Percentiles rank a stretch among this genome's conserved stretches.
phyloP scores from a whole-genome alignment of 2,888 invertebrate species.

The Drosophila multiciliata region DNA sequence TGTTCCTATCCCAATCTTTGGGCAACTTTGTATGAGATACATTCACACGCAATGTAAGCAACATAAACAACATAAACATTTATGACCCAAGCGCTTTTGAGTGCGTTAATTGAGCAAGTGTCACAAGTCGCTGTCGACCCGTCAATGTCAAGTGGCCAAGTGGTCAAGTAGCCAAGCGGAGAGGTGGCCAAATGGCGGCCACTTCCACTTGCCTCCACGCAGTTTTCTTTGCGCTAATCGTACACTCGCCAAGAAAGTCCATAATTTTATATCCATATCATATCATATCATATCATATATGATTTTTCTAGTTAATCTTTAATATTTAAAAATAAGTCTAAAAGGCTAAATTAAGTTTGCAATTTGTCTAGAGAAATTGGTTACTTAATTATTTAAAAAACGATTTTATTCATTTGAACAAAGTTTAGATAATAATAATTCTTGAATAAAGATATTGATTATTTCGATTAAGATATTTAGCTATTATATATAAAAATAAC shows the following conservation, averaged over 20 bases:
- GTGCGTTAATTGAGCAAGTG: slow-evolving; percentile 41
- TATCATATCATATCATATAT: too few relatives aligned
- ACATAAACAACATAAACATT: slow-evolving; percentile 29
- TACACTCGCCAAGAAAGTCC: not conserved
- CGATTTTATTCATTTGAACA: not conserved
- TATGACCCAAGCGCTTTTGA: slow-evolving; percentile 40
- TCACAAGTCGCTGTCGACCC: slow-evolving; percentile 37
- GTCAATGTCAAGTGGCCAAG: slow-evolving; percentile 55
- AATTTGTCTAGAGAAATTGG: not conserved
- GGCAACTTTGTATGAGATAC: slow-evolving; percentile 6
- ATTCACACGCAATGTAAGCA: not conserved
- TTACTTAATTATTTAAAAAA: not conserved
- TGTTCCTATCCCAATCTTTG: slow-evolving; percentile 4
- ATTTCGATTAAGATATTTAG: not conserved
- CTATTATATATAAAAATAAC: not conserved
- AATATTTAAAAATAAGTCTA: not conserved
- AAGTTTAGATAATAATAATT: not conserved
- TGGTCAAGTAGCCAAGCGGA: slow-evolving; percentile 13
- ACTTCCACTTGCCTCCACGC: slow-evolving; percentile 40
- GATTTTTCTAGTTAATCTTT: not conserved
- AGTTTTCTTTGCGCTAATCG: not conserved
- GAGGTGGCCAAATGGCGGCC: slow-evolving; percentile 39
- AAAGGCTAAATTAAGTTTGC: not conserved
- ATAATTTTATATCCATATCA: not conserved
- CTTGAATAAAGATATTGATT: not conserved